Base-by-base conservation (phyloP, 2,113 vertebrate genomes). In the Climacteris rufus region DNA sequence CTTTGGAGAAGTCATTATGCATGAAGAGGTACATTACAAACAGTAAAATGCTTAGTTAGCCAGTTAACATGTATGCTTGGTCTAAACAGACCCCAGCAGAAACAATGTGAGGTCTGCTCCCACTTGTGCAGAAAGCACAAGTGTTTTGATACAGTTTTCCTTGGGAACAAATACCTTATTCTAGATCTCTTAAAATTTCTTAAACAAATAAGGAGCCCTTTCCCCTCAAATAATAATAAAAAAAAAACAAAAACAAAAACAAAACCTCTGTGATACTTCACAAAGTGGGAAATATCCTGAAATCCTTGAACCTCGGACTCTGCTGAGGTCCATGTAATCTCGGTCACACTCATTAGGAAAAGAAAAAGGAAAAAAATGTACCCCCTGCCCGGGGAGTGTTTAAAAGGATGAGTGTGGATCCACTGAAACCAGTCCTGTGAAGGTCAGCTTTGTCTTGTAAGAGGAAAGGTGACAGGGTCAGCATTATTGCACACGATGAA, bases 301-400 rank as follows among this genome's bases (percentile, higher is more conserved):
- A 95, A 88, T 96, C 85, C 93, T 95, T 94, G 83, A 95, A 91
- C 90, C 85, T 91, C 42, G 75, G 88, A 88, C 93, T 92, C 79
- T 70, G 54, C 45, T 81, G 92, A 95, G 76, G 35, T 86, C 79
- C 70, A 44, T 92, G 92, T 76, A 91, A 93, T 85, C 76, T 96
- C 71, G 5, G 68, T 88, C 68, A 69, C 42, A 66, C 50, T 95
- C 74, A 69, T 85, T 91, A 85, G 71, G 31, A 52, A 84, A 81
- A 75, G 50, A 65, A 87, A 84, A 79, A 83, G 72, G 53, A 40
- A 69, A 72, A 72, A 89, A 44, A 30, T 15, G 61, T 86, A 49
- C 47, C 39, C 57, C 65, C 74, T 85, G 65, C 68, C 47, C 72
- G 30, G 68, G 68, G 52, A 83, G 52, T 78, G 79, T 83, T 91